Base-by-base conservation (phyloP, 2,113 vertebrate genomes). In the Pandion haliaetus region DNA sequence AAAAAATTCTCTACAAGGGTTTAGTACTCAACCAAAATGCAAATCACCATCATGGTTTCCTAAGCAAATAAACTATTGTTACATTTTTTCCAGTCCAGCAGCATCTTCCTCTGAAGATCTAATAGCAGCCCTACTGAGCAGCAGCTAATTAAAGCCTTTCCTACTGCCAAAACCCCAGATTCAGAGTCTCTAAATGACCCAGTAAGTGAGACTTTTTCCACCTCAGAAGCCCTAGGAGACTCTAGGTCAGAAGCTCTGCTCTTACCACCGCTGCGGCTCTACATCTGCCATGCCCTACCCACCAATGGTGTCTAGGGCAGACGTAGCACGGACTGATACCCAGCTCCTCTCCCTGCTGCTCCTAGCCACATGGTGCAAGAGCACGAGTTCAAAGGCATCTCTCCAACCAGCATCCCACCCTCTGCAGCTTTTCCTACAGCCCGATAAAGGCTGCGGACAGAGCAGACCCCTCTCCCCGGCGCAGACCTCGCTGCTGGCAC, bases 111-210 rank as follows among this genome's bases (percentile, higher is more conserved):
- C 93, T 77, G 86, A 95, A 95, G 95, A 77, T 90, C 86, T 95
- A 82, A 94, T 34, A 87, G 96, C 96, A 96, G 89, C 91, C 95
- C 96, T 55, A 79, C 86, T 28, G 94, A 96, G 91, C 73, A 77
- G 89, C 59, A 69, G 91, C 89, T 96, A 93, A 97, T 96, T 95
- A 97, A 93, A 95, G 91, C 88, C 88, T 52, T 29, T 93, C 73
- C 88, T 89, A 89, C 83, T 95, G 93, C 93, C 92, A 95, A 82
- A 91, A 82, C 21, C 81, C 83, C 92, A 94, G 86, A 89, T 52
- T 85, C 90, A 3, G 67, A 88, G 44, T 28, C 93, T 94, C 89
- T 65, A 49, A 94, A 88, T 90, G 96, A 95, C 91, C 94, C 91
- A 65, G 32, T 67, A 82, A 91, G 90, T 23, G 87, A 90, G 66